Base-by-base conservation (phyloP, 2,113 vertebrate genomes). In the Cyphomyrus discorhynchus region DNA sequence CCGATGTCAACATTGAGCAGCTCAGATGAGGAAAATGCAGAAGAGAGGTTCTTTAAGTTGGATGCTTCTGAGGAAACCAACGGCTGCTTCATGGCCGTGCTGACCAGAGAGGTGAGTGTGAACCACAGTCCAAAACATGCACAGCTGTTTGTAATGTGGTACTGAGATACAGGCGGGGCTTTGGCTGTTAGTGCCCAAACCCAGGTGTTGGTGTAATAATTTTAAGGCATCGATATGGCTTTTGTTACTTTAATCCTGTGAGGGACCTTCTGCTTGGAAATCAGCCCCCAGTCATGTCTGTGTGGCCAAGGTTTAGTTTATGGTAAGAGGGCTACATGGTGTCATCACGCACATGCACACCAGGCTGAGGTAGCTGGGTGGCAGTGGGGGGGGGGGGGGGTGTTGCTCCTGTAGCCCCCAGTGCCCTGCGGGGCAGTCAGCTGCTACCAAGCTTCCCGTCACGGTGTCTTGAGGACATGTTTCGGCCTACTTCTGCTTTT, bases 51-150 rank as follows among this genome's bases (percentile, higher is more conserved):
- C 93, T 98, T 99, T 92, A 96, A 92, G 91, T 50, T 96, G 70
- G 95, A 98, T 89, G 96, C 96, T 47, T 97, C 97, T 0, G 95
- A 97, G 88, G 90, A 93, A 89, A 96, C 93, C 92, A 98, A 98
- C 53, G 96, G 97, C 90, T 99, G 97, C 92, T 99, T 99, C 92
- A 77, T 99, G 90, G 97, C 98, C 50, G 88, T 98, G 93, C 92
- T 99, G 90, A 94, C 90, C 89, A 96, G 96, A 94, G 94, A 97
- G 96, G 97, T 98, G 93, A 96, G 95, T 74, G 42, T 42, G 58
- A n/a, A 24, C 47, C 24, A 1, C 35, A 56, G 2, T 46, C 19
- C 1, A 15, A 21, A 19, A 39, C 31, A 27, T 13, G 17, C 31
- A 77, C 35, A 17, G 27, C 77, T 82, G 77, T 82, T 13, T 45